phyloP scores from a whole-genome alignment of 2,888 invertebrate genomes.

The Leptinotarsa tumamoca region DNA sequence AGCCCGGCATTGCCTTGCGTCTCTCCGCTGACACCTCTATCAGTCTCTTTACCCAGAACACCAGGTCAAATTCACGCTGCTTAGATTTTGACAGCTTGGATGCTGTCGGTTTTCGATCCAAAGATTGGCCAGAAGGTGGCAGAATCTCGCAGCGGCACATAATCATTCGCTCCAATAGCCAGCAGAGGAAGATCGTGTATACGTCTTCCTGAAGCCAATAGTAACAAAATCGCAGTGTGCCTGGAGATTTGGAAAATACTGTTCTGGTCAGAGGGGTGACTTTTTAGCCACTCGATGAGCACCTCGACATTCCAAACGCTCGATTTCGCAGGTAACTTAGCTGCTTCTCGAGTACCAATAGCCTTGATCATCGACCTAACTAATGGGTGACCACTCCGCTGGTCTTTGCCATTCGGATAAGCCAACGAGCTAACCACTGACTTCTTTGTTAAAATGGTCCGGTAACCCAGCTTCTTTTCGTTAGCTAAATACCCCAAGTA shows the following conservation, averaged over 20 bases:
- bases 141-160: background rate
- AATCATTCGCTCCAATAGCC: background rate
- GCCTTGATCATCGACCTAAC: too few species aligned
- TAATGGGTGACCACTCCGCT: background rate
- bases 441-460: background rate
- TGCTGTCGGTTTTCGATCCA: background rate
- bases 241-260: conserved; percentile 1
- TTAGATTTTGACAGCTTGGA: background rate
- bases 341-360: background rate
- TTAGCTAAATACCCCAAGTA: background rate
- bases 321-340: conserved; percentile 7
- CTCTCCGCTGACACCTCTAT: background rate
- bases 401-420: background rate
- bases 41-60: background rate
- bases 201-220: background rate
- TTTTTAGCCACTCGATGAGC: conserved; percentile 5
- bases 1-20: background rate
- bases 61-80: background rate
- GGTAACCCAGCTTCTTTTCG: background rate
- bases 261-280: conserved; percentile 4
- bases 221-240: background rate
- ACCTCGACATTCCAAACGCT: background rate
- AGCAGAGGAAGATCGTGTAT: background rate
- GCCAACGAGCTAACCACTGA: conserved; percentile 1
- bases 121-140: conserved; percentile 9